A percentile compares a stretch with the other conserved stretches of the same genome.
These are phyloP conservation scores for Synanthedon vespiformis DNA, from an alignment of 2,888 invertebrate species.

Conservation along the genomic window DNA sequence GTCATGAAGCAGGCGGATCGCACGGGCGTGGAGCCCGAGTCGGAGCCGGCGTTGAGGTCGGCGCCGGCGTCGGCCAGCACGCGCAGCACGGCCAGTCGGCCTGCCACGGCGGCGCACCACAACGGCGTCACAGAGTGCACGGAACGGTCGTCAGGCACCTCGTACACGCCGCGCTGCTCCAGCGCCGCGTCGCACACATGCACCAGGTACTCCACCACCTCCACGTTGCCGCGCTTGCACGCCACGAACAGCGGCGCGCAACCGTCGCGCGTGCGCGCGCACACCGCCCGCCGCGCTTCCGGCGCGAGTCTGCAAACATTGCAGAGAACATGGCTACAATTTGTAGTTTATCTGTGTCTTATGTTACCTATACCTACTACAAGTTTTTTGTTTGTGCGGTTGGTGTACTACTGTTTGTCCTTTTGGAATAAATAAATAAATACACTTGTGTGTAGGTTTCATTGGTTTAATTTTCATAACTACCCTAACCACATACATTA, in stretches of 20 bases:
- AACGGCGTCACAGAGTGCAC: constrained; percentile 88
- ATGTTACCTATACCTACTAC: too few species aligned
- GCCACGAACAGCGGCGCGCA: constrained; percentile 87
- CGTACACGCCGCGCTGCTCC: constrained; percentile 87
- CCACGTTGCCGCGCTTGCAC: constrained; percentile 82
- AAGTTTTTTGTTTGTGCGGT: too few species aligned
- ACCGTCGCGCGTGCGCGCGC: constrained; percentile 77
- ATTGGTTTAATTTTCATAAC: too few species aligned
- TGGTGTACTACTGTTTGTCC: not conserved
- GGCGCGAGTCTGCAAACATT: constrained; percentile 64
- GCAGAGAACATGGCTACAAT: not conserved
- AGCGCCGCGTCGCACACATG: constrained; percentile 85
- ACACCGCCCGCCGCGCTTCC: constrained; percentile 75
- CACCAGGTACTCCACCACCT: constrained; percentile 88
- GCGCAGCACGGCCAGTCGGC: constrained; percentile 81
- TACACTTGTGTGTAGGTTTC: not conserved
- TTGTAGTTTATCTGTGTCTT: too few species aligned
- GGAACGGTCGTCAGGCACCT: constrained; percentile 84
- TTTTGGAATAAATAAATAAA: not conserved
- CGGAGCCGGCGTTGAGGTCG: constrained; percentile 87
- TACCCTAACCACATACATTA: not conserved
- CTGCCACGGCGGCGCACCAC: constrained; percentile 93
- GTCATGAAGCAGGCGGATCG: constrained; percentile 95
- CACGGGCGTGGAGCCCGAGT: constrained; percentile 90
- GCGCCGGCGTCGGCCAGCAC: constrained; percentile 84